Conservation (phyloP, 2,113 vertebrate genomes). For the Clinocottus analis region DNA sequence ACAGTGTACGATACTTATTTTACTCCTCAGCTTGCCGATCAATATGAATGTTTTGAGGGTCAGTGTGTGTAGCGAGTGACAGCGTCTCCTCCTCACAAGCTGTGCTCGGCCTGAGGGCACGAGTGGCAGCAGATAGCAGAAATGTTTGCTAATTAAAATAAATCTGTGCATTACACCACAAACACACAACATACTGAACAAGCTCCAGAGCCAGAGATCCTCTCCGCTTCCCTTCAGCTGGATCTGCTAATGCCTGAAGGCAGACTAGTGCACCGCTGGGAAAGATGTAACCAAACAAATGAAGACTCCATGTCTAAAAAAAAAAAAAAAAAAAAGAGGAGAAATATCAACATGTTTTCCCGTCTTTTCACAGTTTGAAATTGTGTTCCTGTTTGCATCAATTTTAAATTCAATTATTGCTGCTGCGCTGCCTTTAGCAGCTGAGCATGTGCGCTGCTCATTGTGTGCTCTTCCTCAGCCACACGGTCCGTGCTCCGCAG, state of each 20-base stretch:
- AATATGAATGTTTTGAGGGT: no score
- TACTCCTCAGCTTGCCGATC: no score
- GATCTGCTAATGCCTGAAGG: no score
- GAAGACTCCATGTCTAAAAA: not conserved
- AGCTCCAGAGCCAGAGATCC: no score
- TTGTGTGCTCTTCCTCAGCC: conserved; percentile 8
- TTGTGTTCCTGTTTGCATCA: no score
- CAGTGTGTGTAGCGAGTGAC: no score
- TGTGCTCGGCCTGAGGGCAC: not conserved
- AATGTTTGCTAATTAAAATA: not conserved
- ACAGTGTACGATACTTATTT: no score
- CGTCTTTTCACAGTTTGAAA: not conserved
- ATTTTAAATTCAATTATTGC: not conserved
- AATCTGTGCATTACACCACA: not conserved
- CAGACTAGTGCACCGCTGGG: no score
- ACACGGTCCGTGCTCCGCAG: conserved; percentile 40
- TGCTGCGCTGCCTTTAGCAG: not conserved
- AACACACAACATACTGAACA: not conserved
- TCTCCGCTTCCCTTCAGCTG: no score
- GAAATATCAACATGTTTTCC: not conserved
- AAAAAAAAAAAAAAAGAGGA: no score
- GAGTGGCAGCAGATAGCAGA: not conserved
- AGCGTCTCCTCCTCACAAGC: not conserved
- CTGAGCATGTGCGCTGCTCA: not conserved
- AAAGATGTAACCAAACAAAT: not conserved